Base-by-base conservation (phyloP, 2,797 vertebrate species). In the Brachyalestes nurse region DNA sequence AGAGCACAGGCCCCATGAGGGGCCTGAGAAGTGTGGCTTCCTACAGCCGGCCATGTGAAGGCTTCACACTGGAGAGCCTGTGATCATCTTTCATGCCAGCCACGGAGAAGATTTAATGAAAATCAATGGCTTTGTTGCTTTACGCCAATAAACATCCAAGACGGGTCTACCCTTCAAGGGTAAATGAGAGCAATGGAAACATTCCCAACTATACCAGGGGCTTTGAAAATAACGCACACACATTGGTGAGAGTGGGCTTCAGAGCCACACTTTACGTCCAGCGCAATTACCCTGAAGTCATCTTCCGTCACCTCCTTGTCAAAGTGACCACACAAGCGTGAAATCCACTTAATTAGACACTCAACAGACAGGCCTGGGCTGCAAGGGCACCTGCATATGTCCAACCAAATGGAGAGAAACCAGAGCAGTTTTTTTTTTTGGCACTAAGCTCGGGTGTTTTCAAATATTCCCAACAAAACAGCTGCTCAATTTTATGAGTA, bases 51-150 rank as follows among this genome's bases (percentile, higher is more conserved):
- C 77, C 64, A 51, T 69, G 70, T 45, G 74, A 62, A 45, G 66
- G 78, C 55, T 42, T 74, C 14, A 66, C 60, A 47, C 6, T 70
- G 64, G 55, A 45, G 45, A 55, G 69, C 62, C 74, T 45, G 66
- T 40, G 60, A 81, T 81, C 38, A 83, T 83, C 72, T 75, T 72
- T 81, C 58, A 87, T 87, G 84, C 84, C 75, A 72, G 84, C 78
- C 86, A 85, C 81, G 84, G 79, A 85, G 61, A 65, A 77, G 79
- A 67, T 51, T 82, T 85, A 86, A 87, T 85, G 84, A 85, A 87
- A 88, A 88, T 87, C 84, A 84, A 88, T 88, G 86, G 76, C 71
- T 34, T 72, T n/a, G n/a, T 77, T 86, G 77, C 77, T 83, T 79
- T 69, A 55, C 67, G 79, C 81, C 81, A 79, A 84, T 83, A 85